Evolutionary conservation across 2,797 vertebrate species (phyloP).

Genomic region (Macrochelys suwanniensis): DNA sequence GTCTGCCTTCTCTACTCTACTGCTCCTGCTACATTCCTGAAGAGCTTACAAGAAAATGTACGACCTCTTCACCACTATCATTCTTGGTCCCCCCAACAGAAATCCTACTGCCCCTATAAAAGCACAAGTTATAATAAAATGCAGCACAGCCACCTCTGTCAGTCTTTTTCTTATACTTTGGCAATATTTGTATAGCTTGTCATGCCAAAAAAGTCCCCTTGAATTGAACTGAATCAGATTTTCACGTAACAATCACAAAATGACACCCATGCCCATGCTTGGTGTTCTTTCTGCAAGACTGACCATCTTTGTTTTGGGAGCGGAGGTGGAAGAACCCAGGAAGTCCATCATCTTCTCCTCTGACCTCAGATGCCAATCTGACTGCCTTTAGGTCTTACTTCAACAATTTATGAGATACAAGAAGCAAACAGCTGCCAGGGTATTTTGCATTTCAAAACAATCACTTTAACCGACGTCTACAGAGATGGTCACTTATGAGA

Average conservation of each 20-base stretch:
- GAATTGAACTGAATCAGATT: not conserved
- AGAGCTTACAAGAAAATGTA: not conserved
- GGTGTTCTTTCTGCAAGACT: not conserved
- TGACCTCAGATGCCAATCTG: not conserved
- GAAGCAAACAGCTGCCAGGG: not conserved
- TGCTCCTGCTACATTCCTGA: no score
- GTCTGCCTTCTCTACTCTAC: not conserved
- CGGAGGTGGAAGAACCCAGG: not conserved
- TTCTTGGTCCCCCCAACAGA: not conserved
- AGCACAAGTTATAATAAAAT: not conserved
- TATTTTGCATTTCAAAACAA: not conserved
- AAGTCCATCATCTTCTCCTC: not conserved
- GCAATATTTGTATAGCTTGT: not conserved
- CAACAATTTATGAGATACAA: not conserved
- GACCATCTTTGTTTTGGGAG: not conserved
- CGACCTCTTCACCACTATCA: not conserved
- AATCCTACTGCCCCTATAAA: not conserved
- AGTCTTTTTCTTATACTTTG: not conserved
- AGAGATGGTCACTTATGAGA: not conserved
- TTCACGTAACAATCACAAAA: not conserved
- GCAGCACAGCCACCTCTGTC: not conserved
- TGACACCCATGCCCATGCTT: not conserved
- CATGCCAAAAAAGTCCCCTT: not conserved
- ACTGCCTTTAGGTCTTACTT: not conserved
- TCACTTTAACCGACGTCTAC: not conserved